Evolutionary conservation across 2,888 invertebrate genomes (phyloP).

Genomic region (Lycophotia porphyrea): DNA sequence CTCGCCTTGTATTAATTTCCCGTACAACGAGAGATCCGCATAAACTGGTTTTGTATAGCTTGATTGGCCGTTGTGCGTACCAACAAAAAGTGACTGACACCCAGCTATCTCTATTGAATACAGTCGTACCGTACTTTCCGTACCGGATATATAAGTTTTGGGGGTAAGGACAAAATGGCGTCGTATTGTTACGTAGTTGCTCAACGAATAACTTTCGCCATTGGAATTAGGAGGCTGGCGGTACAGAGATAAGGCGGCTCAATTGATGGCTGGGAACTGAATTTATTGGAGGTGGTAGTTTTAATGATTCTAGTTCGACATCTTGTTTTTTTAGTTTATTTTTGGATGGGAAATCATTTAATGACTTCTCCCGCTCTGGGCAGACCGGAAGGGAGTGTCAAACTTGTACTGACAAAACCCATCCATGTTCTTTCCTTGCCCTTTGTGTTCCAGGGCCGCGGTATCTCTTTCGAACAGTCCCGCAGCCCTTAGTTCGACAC

Average conservation of each 20-base stretch:
- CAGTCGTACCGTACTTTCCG: neutral
- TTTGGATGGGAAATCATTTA: no score
- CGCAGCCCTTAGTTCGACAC: neutral
- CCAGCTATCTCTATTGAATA: slow-evolving; percentile 14
- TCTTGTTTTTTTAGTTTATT: no score
- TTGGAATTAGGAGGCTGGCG: slow-evolving; percentile 54
- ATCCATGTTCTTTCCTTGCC: no score
- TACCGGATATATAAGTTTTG: slow-evolving; percentile 42
- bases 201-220: slow-evolving; percentile 50
- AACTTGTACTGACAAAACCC: no score
- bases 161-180: slow-evolving; percentile 37
- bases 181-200: slow-evolving; percentile 42
- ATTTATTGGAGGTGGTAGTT: slow-evolving; percentile 32
- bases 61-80: no score
- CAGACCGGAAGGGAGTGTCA: no score
- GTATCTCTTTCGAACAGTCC: no score
- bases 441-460: no score
- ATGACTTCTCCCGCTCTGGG: no score
- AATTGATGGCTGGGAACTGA: slow-evolving; percentile 25
- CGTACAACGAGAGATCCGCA: no score
- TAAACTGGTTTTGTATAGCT: no score
- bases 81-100: neutral
- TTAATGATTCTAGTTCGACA: neutral
- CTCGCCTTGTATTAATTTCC: no score
- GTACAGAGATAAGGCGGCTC: slow-evolving; percentile 50